Base-by-base conservation (phyloP, 2,888 invertebrate genomes). In the Spialia ferax region DNA sequence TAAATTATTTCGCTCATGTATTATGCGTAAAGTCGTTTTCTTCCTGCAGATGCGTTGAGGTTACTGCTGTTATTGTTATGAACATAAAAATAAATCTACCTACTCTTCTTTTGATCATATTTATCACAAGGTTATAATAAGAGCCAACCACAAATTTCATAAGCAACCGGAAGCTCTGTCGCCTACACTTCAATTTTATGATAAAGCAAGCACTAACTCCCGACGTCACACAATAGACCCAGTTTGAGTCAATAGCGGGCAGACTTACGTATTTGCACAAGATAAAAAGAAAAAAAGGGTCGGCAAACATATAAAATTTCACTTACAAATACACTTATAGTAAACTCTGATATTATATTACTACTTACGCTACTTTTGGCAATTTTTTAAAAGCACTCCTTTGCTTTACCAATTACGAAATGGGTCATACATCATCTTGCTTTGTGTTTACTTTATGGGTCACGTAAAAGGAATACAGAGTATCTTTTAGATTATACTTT, bases 211-310 rank as follows among this genome's bases (percentile, higher is more conserved):
- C 71, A 74, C 68, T 74, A 72, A 75, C 73, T 73, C 71, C 69
- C 67, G 71, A 75, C 74, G 78, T 77, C 79, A 77, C 79, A 85
- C 83, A 86, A 85, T 82, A 81, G 82, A 77, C 75, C 72, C 76
- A 75, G 77, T 79, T 77, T 79, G 77, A 80, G 80, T 84, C 82
- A 86, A 86, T 83, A 86, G 76, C 81, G 77, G 75, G 76, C 72
- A 76, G 76, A 77, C 76, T 82, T 86, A 77, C 76, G 81, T 86
- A 85, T 88, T 88, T 87, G 76, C 78, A 76, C 77, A 78, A 80
- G 74, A 79, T 76, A 81, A 76, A 72, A 69, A 65, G 73, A 70
- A 81, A 84, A 81, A 84, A 82, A 83, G 78, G 77, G 75, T 79
- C 79, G 75, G 74, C 77, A 83, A 83, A 85, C 75, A 81, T 79